Base-by-base conservation (phyloP, 2,797 vertebrate genomes). In the Euthynnus affinis region DNA sequence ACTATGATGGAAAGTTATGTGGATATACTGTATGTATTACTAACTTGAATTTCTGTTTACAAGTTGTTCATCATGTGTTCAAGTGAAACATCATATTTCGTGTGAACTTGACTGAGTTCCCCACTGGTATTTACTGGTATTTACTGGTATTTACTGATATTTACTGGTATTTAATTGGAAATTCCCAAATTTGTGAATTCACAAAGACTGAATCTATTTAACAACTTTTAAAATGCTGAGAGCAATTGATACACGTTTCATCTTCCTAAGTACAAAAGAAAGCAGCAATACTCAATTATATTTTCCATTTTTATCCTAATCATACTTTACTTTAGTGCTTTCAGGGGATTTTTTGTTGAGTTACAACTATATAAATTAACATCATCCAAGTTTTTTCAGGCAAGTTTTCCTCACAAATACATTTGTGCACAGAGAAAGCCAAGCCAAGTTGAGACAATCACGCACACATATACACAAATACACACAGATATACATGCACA, bases 401-500 rank as follows among this genome's bases (percentile, higher is more conserved):
- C 40, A 68, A 32, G 25, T 56, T 49, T 17, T 53, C 15, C 34
- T 61, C 25, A 27, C 25, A 25, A 5, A 56, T 15, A 29, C 4
- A 34, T 53, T 9, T 67, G 58, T 40, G 59, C 17, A 51, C 13
- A 61, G 10, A 29, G 34, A 32, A 32, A 29, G 22, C 32, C 27
- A 59, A 64, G 18, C 46, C 18, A 18, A 18, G 14, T 27, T 46
- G n/a, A 57, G 22, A 48, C 20, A 71, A 15, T 34, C 49, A 37
- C 17, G 37, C 20, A 14, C n/a, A 29, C 34, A 59, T 44, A 58
- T 9, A 34, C 52, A 60, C 63, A 71, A 15, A 71, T 8, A 46
- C 7, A 70, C n/a, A 64, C 65, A 49, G 14, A 42, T 20, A 71
- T 34, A 42, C 25, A 40, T n/a, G n/a, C 34, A 59, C 53, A 57